These are phyloP conservation scores for Ylistrum balloti DNA, from an alignment of 1,140 invertebrate genomes.

Conservation along the genomic window DNA sequence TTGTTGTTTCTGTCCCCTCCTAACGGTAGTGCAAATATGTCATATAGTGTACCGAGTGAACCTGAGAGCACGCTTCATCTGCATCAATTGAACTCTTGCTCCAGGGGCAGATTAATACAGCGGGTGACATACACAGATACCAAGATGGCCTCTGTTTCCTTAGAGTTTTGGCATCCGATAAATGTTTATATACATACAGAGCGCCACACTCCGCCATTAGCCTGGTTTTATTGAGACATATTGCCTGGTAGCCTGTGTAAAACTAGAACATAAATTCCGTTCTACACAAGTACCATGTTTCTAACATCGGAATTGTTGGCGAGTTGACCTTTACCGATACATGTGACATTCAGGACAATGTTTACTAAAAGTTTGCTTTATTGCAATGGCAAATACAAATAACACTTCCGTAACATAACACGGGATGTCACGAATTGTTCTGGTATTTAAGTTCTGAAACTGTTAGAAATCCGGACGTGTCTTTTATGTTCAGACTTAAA, in stretches of 20 bases:
- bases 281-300: not conserved
- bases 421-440: too few relatives aligned
- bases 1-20: slow-evolving; percentile 24
- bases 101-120: not conserved
- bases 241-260: not conserved
- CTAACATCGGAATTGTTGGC: not conserved
- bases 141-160: slow-evolving; percentile 10
- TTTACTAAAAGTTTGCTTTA: not conserved
- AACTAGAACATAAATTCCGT: not conserved
- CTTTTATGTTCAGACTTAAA: too few relatives aligned
- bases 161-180: slow-evolving; percentile 32
- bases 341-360: not conserved
- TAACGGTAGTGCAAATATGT: not conserved
- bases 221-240: not conserved
- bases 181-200: slow-evolving; percentile 36
- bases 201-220: slow-evolving; percentile 4
- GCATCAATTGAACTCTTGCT: slow-evolving; percentile 4
- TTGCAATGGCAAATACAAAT: not conserved
- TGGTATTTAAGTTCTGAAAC: too few relatives aligned
- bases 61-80: not conserved
- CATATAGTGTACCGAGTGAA: not conserved
- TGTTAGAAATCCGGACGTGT: too few relatives aligned
- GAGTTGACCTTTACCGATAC: not conserved
- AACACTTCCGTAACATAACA: too few relatives aligned
- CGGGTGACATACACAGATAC: not conserved